Conservation (phyloP, 2,113 vertebrate species). For the Ellobius talpinus region DNA sequence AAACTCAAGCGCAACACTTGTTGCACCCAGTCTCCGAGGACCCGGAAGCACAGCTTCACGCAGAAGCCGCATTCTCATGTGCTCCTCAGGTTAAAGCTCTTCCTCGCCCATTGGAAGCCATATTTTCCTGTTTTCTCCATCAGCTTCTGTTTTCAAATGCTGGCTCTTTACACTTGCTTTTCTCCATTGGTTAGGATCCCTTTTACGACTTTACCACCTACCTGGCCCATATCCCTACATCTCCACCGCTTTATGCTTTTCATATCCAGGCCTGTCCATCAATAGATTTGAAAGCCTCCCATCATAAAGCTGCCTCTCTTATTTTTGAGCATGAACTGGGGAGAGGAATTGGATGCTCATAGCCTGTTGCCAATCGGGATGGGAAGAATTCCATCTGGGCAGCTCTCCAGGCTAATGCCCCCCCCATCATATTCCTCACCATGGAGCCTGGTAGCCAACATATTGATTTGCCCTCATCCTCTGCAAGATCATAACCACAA, state of each 20-base stretch:
- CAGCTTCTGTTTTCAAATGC: not conserved
- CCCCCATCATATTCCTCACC: not conserved
- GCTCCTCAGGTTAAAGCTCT: not conserved
- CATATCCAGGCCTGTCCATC: no score
- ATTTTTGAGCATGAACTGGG: rapidly evolving
- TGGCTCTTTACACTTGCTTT: not conserved
- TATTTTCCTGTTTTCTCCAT: not conserved
- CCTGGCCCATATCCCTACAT: no score
- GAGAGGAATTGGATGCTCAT: not conserved
- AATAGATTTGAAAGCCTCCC: not conserved
- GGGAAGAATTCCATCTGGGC: not conserved
- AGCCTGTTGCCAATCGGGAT: not conserved
- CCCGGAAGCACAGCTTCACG: rapidly evolving
- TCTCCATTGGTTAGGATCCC: no score
- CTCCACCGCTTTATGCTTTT: not conserved
- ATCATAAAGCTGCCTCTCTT: not conserved
- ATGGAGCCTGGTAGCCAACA: not conserved
- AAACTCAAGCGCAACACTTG: not conserved
- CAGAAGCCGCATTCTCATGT: rapidly evolving
- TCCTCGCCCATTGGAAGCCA: not conserved
- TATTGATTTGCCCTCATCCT: not conserved
- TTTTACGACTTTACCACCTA: not conserved
- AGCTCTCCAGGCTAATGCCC: not conserved
- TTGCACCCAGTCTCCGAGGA: not conserved
- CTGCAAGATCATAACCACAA: not conserved